Evolutionary conservation across 2,888 invertebrate genomes (phyloP).

Genomic region (Prosopocoilus inquinatus): DNA sequence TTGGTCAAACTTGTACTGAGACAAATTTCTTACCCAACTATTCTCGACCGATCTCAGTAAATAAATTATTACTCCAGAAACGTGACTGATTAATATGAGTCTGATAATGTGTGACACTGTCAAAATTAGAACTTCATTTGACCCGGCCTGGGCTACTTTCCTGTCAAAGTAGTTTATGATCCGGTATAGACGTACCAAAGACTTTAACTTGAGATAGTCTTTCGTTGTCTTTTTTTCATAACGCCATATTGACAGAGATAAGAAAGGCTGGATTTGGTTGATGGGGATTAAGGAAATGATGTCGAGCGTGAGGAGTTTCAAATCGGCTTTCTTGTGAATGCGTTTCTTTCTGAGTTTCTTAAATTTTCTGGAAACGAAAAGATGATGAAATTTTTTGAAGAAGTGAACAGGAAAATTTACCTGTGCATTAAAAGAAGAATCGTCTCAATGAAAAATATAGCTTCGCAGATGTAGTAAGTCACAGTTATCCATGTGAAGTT

Average conservation of each 20-base stretch:
- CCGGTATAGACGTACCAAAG: constrained; percentile 10
- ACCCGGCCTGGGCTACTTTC: constrained; percentile 5
- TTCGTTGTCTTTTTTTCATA: not conserved
- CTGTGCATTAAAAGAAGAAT: constrained; percentile 16
- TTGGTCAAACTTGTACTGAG: constrained; percentile 4
- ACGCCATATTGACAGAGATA: constrained; percentile 6
- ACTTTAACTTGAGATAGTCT: constrained; percentile 12
- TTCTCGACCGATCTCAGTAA: not conserved
- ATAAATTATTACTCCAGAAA: constrained; percentile 2
- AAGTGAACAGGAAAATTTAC: not conserved
- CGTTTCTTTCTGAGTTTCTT: constrained; percentile 6
- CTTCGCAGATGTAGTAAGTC: constrained; percentile 12
- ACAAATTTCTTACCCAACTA: constrained; percentile 13
- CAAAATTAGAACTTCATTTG: constrained; percentile 2
- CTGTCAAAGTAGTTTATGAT: constrained; percentile 3
- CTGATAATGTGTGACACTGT: constrained; percentile 1
- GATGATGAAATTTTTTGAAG: not conserved
- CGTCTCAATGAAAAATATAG: constrained; percentile 14
- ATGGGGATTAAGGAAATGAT: constrained; percentile 9
- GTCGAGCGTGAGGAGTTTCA: constrained; percentile 8
- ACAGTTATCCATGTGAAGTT: not conserved
- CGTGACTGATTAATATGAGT: constrained; percentile 3
- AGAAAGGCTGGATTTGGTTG: constrained; percentile 7
- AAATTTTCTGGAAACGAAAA: constrained; percentile 7
- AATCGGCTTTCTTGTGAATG: constrained; percentile 4